Evolutionary conservation across 1,140 invertebrate species (phyloP), one percentile per base, ranked within the genome.

Genomic region (Lepidurus couesii): DNA sequence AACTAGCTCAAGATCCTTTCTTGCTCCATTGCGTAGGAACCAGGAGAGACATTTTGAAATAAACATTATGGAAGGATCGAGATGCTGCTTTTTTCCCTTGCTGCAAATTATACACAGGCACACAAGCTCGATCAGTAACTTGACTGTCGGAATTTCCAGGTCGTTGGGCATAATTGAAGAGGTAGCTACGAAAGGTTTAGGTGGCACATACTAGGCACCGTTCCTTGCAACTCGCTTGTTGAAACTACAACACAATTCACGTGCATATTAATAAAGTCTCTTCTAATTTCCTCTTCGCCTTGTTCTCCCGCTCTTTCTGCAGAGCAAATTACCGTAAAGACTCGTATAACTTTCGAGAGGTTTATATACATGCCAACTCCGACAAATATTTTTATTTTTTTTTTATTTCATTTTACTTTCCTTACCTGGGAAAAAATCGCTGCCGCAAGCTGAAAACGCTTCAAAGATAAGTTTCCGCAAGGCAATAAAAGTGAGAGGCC

Each of bases 261-360:
- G 16, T 65, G 53, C 53, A 65, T 65, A 65, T 65, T 65, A 65
- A 65, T 65, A 65, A 65, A 65, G 16, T 65, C 13, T 21, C 53
- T 65, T 65, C 21, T 65, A 65, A 65, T 65, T 65, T 65, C 16
- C 53, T 65, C 9, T 16, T 13, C 13, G 16, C 53, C 53, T 65
- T 65, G 13, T 8, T n/a, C 53, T 65, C 53, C n/a, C n/a, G 53
- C 53, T 65, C 21, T 65, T 65, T 21, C 16, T 7, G 53, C 21
- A n/a, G 53, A 65, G 53, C 53, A 65, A 65, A 65, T 65, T 65
- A 65, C 53, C 53, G 16, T 21, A 3, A 34, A 1, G 53, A 13
- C 53, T 65, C 3, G 53, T 65, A 13, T 21, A 65, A 65, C n/a
- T 65, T 16, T 21, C 53, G 16, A 65, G 53, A 21, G 53, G 21